Evolutionary conservation across 2,888 invertebrate species (phyloP).

Genomic region (Agelastica alni): DNA sequence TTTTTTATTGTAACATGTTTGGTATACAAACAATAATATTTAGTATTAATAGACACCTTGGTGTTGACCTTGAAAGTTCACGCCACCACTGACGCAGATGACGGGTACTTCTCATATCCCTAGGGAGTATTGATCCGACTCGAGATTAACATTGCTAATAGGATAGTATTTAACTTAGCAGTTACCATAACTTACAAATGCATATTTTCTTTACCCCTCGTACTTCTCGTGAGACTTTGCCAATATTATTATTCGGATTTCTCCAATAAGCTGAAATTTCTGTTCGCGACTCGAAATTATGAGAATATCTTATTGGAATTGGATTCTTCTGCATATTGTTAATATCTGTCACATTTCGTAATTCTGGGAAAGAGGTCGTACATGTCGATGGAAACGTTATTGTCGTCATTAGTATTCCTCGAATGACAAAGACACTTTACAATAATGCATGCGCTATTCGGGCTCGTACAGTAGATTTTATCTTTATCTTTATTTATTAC

Average conservation of each 20-base stretch:
- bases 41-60: not conserved
- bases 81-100: conserved; percentile 15
- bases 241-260: conserved; percentile 27
- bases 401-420: conserved; percentile 6
- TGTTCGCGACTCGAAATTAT: conserved; percentile 19
- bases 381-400: conserved; percentile 6
- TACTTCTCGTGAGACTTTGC: conserved; percentile 22
- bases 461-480: too few relatives aligned
- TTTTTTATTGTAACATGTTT: too few relatives aligned
- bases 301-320: conserved; percentile 24
- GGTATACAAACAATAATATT: too few relatives aligned
- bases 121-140: conserved; percentile 14
- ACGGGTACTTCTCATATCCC: conserved; percentile 18
- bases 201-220: conserved; percentile 21
- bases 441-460: not conserved
- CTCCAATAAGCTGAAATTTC: conserved; percentile 25
- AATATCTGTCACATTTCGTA: conserved; percentile 22
- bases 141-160: conserved; percentile 37
- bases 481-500: too few relatives aligned
- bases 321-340: conserved; percentile 22
- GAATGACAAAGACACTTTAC: conserved; percentile 1
- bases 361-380: conserved; percentile 15
- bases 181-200: conserved; percentile 34
- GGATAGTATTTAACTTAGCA: conserved; percentile 37
- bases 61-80: not conserved